These are phyloP conservation scores for Bostrychus sinensis DNA, from an alignment of 2,113 vertebrate genomes.

Conservation along the genomic window DNA sequence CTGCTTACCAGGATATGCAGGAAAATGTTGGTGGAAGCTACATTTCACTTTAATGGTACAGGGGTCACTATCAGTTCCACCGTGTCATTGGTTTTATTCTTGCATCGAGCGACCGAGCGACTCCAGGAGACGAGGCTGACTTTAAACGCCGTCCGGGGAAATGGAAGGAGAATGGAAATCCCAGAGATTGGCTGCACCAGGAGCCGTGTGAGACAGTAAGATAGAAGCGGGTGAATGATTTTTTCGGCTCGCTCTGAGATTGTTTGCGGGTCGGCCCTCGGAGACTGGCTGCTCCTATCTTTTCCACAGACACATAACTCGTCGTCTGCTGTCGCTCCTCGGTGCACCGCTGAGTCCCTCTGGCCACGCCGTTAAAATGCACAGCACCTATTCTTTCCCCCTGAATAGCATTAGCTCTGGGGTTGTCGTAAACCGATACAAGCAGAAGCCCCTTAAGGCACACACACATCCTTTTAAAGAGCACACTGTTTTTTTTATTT, in stretches of 20 bases:
- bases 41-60: not conserved
- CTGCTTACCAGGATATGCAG: no score
- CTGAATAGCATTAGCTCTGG: slow-evolving; percentile 62
- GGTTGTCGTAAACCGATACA: slow-evolving; percentile 58
- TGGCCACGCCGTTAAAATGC: slow-evolving; percentile 67
- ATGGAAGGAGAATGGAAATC: slow-evolving; percentile 27
- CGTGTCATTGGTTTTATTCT: slow-evolving; percentile 15
- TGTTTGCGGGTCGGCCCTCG: slow-evolving; percentile 45
- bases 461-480: slow-evolving; percentile 31
- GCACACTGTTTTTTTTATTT: slow-evolving; percentile 3
- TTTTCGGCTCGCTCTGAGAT: slow-evolving; percentile 57
- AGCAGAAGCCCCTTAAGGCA: slow-evolving; percentile 46
- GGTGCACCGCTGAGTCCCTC: slow-evolving; percentile 42
- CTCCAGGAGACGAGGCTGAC: slow-evolving; percentile 42
- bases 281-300: slow-evolving; percentile 54
- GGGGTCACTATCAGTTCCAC: not conserved
- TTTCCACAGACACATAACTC: slow-evolving; percentile 53
- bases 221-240: slow-evolving; percentile 70
- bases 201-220: slow-evolving; percentile 56
- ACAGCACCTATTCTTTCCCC: slow-evolving; percentile 46
- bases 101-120: slow-evolving; percentile 27
- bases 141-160: slow-evolving; percentile 35
- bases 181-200: slow-evolving; percentile 43
- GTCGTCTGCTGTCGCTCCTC: slow-evolving; percentile 36
- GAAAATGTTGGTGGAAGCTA: not conserved